Evolutionary conservation across 2,888 invertebrate species (phyloP).

Genomic region (Thymelicus acteon): DNA sequence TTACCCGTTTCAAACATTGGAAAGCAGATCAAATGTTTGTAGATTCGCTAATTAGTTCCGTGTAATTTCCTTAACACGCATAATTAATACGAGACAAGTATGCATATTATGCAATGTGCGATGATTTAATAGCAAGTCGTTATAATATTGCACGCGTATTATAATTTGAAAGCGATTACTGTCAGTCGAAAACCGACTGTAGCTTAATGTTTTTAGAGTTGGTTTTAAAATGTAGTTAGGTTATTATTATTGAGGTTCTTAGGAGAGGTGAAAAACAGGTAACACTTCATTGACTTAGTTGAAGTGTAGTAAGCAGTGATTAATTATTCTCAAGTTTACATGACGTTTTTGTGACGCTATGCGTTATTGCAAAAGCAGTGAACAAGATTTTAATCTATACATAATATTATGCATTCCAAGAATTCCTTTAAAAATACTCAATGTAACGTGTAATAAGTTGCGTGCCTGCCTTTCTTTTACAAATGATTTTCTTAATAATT

Average conservation of each 20-base stretch:
- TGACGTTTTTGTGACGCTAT: slow-evolving; percentile 11
- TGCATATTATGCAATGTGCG: slow-evolving; percentile 28
- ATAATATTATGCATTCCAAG: too few species aligned
- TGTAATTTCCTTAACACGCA: slow-evolving; percentile 28
- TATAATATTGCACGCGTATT: slow-evolving; percentile 34
- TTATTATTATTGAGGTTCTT: slow-evolving; percentile 23
- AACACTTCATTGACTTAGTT: slow-evolving; percentile 26
- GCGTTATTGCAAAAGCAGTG: slow-evolving; percentile 3
- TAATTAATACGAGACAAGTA: slow-evolving; percentile 30
- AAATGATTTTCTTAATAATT: too few species aligned
- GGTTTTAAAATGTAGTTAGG: slow-evolving; percentile 7
- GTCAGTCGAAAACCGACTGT: background rate
- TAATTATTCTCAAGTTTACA: slow-evolving; percentile 13
- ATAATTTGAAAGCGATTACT: background rate
- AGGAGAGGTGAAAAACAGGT: slow-evolving; percentile 32
- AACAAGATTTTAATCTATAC: background rate
- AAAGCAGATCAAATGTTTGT: slow-evolving; percentile 34
- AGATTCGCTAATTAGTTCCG: slow-evolving; percentile 38
- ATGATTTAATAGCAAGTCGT: slow-evolving; percentile 29
- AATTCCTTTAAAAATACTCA: too few species aligned
- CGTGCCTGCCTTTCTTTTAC: too few species aligned
- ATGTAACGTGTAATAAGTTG: too few species aligned
- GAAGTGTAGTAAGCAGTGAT: slow-evolving; percentile 12
- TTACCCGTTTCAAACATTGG: slow-evolving; percentile 18
- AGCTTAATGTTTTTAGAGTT: background rate